These are phyloP conservation scores for Rhynchonema sp. DNA, from an alignment of 2,888 invertebrate genomes.

Conservation along the genomic window DNA sequence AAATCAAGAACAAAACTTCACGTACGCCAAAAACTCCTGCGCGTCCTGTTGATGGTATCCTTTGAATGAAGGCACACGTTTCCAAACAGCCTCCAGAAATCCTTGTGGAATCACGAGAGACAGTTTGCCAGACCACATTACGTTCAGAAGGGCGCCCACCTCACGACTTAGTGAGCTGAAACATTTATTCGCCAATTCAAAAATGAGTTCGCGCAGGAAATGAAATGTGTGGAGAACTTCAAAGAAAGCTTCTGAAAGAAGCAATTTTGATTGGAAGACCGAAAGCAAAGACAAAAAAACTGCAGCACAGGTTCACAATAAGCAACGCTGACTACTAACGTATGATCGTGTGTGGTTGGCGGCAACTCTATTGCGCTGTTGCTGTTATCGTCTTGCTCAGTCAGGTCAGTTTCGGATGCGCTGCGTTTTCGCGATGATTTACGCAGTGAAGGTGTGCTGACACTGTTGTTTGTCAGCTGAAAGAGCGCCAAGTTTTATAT, in stretches of 20 bases:
- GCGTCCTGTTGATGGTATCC: conserved; percentile 31
- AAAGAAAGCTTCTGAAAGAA: background rate
- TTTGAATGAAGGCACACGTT: conserved; percentile 28
- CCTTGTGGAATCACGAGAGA: conserved; percentile 30
- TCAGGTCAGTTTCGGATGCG: background rate
- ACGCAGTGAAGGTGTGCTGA: too few species aligned
- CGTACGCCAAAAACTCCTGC: conserved; percentile 30
- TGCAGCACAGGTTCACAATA: too few species aligned
- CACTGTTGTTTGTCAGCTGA: too few species aligned
- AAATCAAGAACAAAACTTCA: too few species aligned
- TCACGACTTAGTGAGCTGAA: conserved; percentile 17
- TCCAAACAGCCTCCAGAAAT: conserved; percentile 28
- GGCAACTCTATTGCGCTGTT: background rate
- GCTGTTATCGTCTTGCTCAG: background rate
- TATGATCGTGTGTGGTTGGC: too few species aligned
- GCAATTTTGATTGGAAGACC: background rate
- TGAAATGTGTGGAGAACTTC: background rate
- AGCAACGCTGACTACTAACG: too few species aligned
- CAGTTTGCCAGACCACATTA: conserved; percentile 31
- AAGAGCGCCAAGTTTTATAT: too few species aligned
- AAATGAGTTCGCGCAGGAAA: too few species aligned
- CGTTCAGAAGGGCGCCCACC: conserved; percentile 26
- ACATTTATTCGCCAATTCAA: too few species aligned
- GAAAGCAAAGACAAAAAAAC: background rate
- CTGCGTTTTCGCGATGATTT: background rate